Percentiles rank a stretch among this genome's conserved stretches.
These are phyloP conservation scores for Hypsibius dujardini DNA, from an alignment of 1,140 invertebrate species.

Conservation along the genomic window DNA sequence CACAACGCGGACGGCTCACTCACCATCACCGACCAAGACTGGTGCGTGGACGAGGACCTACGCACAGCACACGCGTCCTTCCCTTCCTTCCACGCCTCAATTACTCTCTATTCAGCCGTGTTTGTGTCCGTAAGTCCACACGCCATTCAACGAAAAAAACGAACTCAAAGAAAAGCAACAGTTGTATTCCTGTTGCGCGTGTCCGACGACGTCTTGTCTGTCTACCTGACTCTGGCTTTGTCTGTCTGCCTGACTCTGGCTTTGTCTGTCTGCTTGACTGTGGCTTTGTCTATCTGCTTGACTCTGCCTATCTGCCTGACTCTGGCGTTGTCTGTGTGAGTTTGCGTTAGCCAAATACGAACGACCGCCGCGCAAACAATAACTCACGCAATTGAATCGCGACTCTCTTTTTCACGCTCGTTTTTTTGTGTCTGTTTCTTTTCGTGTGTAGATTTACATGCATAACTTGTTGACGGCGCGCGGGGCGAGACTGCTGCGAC, in stretches of 20 bases:
- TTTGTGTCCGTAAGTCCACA: conserved; percentile 21
- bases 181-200: too few species aligned
- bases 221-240: too few species aligned
- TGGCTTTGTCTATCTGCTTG: too few species aligned
- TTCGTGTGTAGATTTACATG: conserved; percentile 20
- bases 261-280: too few species aligned
- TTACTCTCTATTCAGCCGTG: conserved; percentile 20
- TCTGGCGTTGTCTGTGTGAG: too few species aligned
- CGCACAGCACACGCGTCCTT: conserved; percentile 21
- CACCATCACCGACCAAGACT: conserved; percentile 5
- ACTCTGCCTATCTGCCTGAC: too few species aligned
- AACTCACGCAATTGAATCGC: too few species aligned
- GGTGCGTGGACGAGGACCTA: conserved; percentile 16
- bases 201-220: too few species aligned
- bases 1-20: conserved; percentile 3
- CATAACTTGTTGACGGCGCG: conserved; percentile 17
- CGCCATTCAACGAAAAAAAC: background rate
- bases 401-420: too few species aligned
- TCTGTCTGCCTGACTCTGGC: too few species aligned
- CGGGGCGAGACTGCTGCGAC: conserved; percentile 18
- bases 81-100: conserved; percentile 20
- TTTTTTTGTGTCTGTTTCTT: background rate
- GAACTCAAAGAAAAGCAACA: background rate
- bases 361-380: too few species aligned
- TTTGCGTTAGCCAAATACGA: too few species aligned